Evolutionary conservation across 2,113 vertebrate genomes (phyloP).

Genomic region (Mixornis gularis): DNA sequence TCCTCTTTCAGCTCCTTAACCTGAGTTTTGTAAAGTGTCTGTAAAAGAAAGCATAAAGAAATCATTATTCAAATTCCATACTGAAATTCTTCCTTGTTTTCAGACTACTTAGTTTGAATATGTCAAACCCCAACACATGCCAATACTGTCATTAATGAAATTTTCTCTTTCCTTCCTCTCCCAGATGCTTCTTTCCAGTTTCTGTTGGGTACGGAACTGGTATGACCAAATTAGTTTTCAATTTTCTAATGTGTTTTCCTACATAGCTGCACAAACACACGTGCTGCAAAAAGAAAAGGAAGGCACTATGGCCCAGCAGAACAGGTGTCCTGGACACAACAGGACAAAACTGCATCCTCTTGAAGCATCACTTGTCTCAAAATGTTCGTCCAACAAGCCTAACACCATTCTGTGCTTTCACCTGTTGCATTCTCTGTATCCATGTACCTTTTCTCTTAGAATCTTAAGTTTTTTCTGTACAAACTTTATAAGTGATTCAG

Average conservation of each 20-base stretch:
- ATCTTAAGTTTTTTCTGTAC: background rate
- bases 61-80: background rate
- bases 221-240: background rate
- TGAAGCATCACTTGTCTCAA: background rate
- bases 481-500: background rate
- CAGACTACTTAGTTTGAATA: background rate
- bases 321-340: background rate
- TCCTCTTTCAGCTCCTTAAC: constrained; percentile 98
- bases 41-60: constrained; percentile 46
- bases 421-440: background rate
- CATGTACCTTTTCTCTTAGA: background rate
- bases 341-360: background rate
- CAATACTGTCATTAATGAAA: background rate
- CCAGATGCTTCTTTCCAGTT: background rate
- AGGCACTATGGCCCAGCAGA: background rate
- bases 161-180: background rate
- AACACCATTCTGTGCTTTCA: background rate
- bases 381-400: background rate
- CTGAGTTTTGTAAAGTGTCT: constrained; percentile 99
- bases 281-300: background rate
- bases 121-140: background rate
- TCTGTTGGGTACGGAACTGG: background rate
- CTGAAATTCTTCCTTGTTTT: background rate
- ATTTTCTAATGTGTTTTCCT: background rate
- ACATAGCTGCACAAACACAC: background rate